These are phyloP conservation scores for Andrena chrysosceles DNA, from an alignment of 2,888 invertebrate species.

Conservation along the genomic window DNA sequence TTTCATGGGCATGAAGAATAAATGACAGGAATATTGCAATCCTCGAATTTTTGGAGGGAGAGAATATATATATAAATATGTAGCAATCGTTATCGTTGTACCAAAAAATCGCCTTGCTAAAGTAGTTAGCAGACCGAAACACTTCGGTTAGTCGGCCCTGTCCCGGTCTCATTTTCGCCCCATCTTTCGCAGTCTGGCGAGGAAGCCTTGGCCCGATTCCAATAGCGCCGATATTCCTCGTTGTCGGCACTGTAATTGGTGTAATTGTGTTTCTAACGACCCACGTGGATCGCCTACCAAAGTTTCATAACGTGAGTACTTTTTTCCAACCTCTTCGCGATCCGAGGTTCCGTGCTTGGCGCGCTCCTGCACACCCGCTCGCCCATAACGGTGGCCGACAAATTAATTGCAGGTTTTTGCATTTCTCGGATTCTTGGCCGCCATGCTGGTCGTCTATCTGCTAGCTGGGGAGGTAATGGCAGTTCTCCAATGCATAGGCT, in stretches of 20 bases:
- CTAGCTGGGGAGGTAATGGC: conserved; percentile 88
- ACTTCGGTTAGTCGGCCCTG: conserved; percentile 21
- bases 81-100: not conserved
- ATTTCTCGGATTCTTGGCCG: conserved; percentile 87
- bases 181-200: conserved; percentile 73
- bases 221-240: conserved; percentile 67
- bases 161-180: conserved; percentile 53
- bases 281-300: conserved; percentile 73
- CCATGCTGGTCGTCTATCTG: conserved; percentile 87
- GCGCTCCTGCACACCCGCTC: not conserved
- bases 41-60: no score
- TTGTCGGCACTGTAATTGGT: conserved; percentile 67
- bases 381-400: conserved; percentile 5
- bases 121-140: conserved; percentile 7
- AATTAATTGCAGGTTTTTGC: conserved; percentile 83
- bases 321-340: conserved; percentile 22
- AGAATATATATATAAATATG: no score
- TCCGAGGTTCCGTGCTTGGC: not conserved
- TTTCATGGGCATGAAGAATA: no score
- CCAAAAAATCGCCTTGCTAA: conserved; percentile 18
- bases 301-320: conserved; percentile 80
- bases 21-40: no score
- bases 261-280: conserved; percentile 77
- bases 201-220: conserved; percentile 74
- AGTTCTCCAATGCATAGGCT: conserved; percentile 86